phyloP scores from a whole-genome alignment of 1,140 invertebrate species.

The Calycopis cecrops region DNA sequence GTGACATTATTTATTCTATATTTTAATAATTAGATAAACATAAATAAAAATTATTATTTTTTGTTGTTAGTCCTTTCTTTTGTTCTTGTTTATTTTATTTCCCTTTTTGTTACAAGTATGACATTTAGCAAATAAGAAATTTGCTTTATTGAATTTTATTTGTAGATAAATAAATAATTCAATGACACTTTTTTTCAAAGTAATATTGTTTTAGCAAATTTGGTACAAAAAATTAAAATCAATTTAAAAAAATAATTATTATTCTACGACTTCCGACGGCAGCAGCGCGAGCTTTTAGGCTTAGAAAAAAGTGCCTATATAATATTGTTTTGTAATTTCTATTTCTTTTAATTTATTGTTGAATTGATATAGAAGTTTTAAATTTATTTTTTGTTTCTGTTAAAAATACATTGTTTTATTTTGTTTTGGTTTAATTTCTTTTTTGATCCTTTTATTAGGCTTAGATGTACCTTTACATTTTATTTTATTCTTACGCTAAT shows the following conservation, averaged over 20 bases:
- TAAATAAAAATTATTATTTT: background rate
- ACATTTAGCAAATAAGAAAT: no score
- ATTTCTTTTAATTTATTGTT: constrained; percentile 21
- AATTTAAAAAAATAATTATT: no score
- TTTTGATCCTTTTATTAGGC: background rate
- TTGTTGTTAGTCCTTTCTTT: background rate
- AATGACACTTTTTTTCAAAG: no score
- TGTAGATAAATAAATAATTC: no score
- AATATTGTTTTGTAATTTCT: constrained; percentile 25
- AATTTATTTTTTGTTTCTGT: constrained; percentile 25
- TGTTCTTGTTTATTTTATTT: background rate
- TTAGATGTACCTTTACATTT: no score
- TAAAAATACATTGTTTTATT: constrained; percentile 18
- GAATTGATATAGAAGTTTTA: constrained; percentile 18
- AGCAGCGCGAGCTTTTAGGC: no score
- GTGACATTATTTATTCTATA: constrained; percentile 23
- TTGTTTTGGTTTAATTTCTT: constrained; percentile 12
- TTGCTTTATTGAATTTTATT: no score
- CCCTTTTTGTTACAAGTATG: constrained; percentile 4
- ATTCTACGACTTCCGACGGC: no score
- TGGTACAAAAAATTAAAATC: no score
- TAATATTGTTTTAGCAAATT: no score
- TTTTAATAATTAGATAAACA: background rate
- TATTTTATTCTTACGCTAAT: no score
- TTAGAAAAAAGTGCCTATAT: background rate